Evolutionary conservation across 1,140 invertebrate genomes (phyloP).

Genomic region (Diploscapter pachys): DNA sequence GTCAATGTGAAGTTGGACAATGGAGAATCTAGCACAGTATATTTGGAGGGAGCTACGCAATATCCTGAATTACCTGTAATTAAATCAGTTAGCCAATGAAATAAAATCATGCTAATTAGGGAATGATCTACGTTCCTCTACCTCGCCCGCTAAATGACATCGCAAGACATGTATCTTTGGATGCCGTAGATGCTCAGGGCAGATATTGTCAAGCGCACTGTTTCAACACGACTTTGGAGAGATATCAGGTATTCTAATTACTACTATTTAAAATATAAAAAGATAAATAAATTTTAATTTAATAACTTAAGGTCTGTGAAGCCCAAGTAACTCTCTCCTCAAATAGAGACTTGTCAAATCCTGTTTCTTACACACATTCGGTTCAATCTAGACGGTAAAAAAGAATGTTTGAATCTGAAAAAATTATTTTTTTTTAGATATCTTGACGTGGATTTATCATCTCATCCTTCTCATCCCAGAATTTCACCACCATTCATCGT

Average conservation of each 20-base stretch:
- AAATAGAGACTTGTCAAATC: slow-evolving; percentile 38
- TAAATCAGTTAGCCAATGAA: not conserved
- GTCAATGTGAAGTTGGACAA: slow-evolving; percentile 41
- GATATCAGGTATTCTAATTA: slow-evolving; percentile 46
- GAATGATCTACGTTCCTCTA: slow-evolving; percentile 51
- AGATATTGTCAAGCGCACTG: slow-evolving; percentile 57
- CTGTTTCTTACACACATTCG: slow-evolving; percentile 55
- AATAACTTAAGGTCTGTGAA: slow-evolving; percentile 49
- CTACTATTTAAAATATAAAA: not conserved
- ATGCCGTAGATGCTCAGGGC: slow-evolving; percentile 53
- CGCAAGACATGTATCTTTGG: slow-evolving; percentile 44
- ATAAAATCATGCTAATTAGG: slow-evolving; percentile 34
- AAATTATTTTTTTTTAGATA: slow-evolving; percentile 28
- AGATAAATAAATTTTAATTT: not conserved
- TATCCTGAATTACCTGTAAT: slow-evolving; percentile 52
- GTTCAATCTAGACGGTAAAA: slow-evolving; percentile 46
- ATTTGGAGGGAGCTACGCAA: slow-evolving; percentile 38
- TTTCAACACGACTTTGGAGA: slow-evolving; percentile 47
- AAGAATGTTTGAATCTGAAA: not conserved
- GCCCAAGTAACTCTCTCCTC: slow-evolving; percentile 39
- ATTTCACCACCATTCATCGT: slow-evolving; percentile 51
- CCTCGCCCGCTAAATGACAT: slow-evolving; percentile 46
- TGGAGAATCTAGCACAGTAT: slow-evolving; percentile 36
- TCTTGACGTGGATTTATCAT: slow-evolving; percentile 53
- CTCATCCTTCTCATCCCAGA: slow-evolving; percentile 47